phyloP scores from a whole-genome alignment of 2,888 invertebrate genomes.

The Caenorhabditis sulstoni region DNA sequence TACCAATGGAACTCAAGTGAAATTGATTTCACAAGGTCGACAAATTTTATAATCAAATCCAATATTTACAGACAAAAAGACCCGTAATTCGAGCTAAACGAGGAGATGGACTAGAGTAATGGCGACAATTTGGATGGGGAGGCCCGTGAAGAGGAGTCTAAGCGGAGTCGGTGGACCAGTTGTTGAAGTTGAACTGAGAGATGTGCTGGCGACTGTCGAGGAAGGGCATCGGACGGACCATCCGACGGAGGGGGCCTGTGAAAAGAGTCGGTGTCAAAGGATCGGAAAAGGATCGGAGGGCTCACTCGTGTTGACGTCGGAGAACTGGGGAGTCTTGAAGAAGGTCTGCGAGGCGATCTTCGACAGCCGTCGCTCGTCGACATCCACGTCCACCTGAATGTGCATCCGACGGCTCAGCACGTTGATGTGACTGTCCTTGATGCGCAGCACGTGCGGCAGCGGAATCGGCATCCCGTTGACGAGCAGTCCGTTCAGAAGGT shows the following conservation, averaged over 20 bases:
- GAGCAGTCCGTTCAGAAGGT: slow-evolving; percentile 67
- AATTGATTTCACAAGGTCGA: too few relatives aligned
- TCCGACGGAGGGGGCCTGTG: slow-evolving; percentile 44
- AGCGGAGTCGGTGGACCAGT: slow-evolving; percentile 52
- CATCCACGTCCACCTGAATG: slow-evolving; percentile 68
- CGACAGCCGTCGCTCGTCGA: slow-evolving; percentile 64
- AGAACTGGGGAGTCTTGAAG: slow-evolving; percentile 61
- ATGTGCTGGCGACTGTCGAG: slow-evolving; percentile 36
- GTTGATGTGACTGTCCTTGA: slow-evolving; percentile 63
- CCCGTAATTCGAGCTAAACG: slow-evolving; percentile 11
- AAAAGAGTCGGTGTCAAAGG: slow-evolving; percentile 7
- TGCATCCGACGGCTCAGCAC: slow-evolving; percentile 65
- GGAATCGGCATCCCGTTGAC: slow-evolving; percentile 69
- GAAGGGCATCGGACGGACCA: slow-evolving; percentile 47
- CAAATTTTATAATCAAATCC: too few relatives aligned
- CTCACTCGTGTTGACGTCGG: slow-evolving; percentile 36
- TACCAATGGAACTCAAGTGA: too few relatives aligned
- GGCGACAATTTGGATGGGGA: not conserved
- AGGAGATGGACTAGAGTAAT: slow-evolving; percentile 8
- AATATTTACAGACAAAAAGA: slow-evolving; percentile 7
- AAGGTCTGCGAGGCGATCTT: slow-evolving; percentile 64
- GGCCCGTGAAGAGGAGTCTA: not conserved
- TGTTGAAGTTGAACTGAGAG: slow-evolving; percentile 51
- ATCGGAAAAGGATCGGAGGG: not conserved
- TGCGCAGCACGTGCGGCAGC: slow-evolving; percentile 66